Base-by-base conservation (phyloP, 1,140 invertebrate genomes). In the Harlomillsia oculata region DNA sequence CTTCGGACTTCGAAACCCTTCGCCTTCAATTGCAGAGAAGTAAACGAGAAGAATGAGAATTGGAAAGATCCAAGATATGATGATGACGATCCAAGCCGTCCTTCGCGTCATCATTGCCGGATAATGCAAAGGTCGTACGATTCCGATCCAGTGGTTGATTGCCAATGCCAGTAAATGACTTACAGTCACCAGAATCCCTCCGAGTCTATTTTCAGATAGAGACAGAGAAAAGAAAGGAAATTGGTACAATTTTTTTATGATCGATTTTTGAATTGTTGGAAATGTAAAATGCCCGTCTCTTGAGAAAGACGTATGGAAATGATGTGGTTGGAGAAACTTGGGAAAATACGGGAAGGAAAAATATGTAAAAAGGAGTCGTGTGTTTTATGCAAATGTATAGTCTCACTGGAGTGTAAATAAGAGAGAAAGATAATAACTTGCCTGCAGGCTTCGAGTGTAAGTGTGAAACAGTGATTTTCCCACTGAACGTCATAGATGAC, bases 81-180 rank as follows among this genome's bases (percentile, higher is more conserved):
- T 62, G 13, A 76, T 73, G n/a, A 73, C 66, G 13, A 72, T 56
- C 23, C 67, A 71, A 1, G 74, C 72, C 18, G 70, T 72, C 29
- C 71, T 66, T 29, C 72, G 70, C 1, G 77, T 79, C 67, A 79
- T 72, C 6, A 75, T 77, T 3, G 75, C 72, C 3, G 76, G 72
- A 64, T 82, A 81, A 52, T 82, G 80, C 3, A 83, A 71, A 0
- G 81, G 81, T 56, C 74, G 72, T 5, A 78, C 65, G 34, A 78
- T 79, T 16, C 81, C 81, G 18, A 82, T 69, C 68, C 81, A 83
- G 64, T 85, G 83, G 67, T 84, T 83, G 16, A 82, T 67, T 5
- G 82, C 80, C 28, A 85, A 72, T 2, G 77, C 77, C 13, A 82
- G 64, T 5, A 85, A 72, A 67, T 85, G 83, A 6, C 77, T 68